Evolutionary conservation across 2,888 invertebrate species (phyloP).

Genomic region (Thereva nobilitata): DNA sequence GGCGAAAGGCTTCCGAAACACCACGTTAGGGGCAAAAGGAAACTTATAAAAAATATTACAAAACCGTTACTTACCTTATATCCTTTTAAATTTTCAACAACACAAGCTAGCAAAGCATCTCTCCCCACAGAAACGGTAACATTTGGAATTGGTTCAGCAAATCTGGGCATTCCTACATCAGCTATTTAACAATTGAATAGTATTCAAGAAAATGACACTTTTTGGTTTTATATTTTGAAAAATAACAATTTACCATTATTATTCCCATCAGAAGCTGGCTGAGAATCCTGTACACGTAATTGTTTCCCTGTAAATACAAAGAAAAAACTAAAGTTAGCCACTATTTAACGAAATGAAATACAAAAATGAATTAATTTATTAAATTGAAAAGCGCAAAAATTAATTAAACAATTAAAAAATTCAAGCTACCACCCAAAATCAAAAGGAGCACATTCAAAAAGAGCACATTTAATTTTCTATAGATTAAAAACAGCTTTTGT

Average conservation of each 20-base stretch:
- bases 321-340: slow-evolving; percentile 26
- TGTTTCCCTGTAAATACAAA: slow-evolving; percentile 53
- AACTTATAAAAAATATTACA: too few relatives aligned
- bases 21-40: too few relatives aligned
- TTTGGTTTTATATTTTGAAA: too few relatives aligned
- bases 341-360: neutral
- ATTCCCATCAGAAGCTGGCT: slow-evolving; percentile 54
- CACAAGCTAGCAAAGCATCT: slow-evolving; percentile 85
- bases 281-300: slow-evolving; percentile 52
- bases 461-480: slow-evolving; percentile 21
- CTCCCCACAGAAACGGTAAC: slow-evolving; percentile 87
- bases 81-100: slow-evolving; percentile 83
- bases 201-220: neutral
- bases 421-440: slow-evolving; percentile 1
- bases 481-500: slow-evolving; percentile 14
- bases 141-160: slow-evolving; percentile 87
- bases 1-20: too few relatives aligned
- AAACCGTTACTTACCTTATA: slow-evolving; percentile 70
- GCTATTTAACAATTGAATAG: slow-evolving; percentile 10
- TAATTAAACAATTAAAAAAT: neutral
- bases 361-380: slow-evolving; percentile 1
- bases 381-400: slow-evolving; percentile 2
- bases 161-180: slow-evolving; percentile 68
- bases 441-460: slow-evolving; percentile 24
- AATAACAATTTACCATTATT: slow-evolving; percentile 46